phyloP scores from a whole-genome alignment of 2,113 vertebrate species.

The Oriolus oriolus region DNA sequence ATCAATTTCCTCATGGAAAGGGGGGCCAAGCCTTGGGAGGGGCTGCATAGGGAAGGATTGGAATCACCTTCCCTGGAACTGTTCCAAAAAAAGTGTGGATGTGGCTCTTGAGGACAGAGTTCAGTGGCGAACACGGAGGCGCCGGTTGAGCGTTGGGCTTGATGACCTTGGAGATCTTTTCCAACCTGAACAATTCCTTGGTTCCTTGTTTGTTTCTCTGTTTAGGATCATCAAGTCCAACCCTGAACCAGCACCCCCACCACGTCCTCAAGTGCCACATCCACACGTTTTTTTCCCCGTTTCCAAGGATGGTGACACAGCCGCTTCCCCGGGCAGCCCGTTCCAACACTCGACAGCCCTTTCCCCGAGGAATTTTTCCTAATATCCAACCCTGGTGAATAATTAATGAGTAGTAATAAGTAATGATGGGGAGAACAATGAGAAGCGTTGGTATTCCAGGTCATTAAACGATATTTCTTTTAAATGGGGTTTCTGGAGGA shows the following conservation, averaged over 20 bases:
- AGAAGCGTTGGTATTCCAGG: neutral
- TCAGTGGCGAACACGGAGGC: neutral
- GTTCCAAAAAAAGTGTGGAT: accelerated
- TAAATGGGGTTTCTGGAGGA: neutral
- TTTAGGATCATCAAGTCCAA: neutral
- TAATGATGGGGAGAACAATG: neutral
- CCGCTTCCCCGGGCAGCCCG: neutral
- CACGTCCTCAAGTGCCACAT: neutral
- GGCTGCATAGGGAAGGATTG: no score
- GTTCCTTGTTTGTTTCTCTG: neutral
- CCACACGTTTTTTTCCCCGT: accelerated
- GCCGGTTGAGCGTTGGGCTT: neutral
- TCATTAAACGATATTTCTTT: neutral
- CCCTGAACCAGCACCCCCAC: neutral
- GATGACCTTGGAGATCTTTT: neutral
- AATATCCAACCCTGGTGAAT: neutral
- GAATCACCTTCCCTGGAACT: neutral
- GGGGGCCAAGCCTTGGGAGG: neutral
- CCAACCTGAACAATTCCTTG: neutral
- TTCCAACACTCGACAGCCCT: accelerated
- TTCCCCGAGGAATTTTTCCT: neutral
- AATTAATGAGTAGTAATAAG: neutral
- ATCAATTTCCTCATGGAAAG: neutral
- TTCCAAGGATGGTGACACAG: no score
- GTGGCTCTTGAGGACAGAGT: neutral